Evolutionary conservation across 2,888 invertebrate species (phyloP), one percentile per base, ranked within the genome.

Genomic region (Opisthograptis luteolata): DNA sequence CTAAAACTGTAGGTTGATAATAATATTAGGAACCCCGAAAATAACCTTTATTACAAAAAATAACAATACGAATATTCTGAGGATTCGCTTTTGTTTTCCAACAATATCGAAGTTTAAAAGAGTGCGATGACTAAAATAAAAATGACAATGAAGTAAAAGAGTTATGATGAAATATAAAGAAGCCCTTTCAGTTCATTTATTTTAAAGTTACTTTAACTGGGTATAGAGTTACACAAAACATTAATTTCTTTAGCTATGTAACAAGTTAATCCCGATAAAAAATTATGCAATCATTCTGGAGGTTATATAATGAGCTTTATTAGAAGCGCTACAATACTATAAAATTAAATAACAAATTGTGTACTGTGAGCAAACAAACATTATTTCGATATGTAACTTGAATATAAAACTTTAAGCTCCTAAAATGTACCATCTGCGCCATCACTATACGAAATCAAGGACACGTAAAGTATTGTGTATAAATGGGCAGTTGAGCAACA

Each of bases 251-350:
- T 12, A 31, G 36, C 24, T 20, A 40, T 36, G 46, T 45, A 42
- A 41, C 40, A 17, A 44, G 9, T 19, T 34, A 43, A 34, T 45
- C 37, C 41, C 41, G 19, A 42, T 39, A 22, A 35, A 32, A 40
- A 35, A 13, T 45, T 51, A 46, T 46, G 46, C 36, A 46, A 51
- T 30, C 28, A 24, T 31, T 20, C 27, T 44, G 30, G 34, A 45
- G 27, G 51, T 51, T 46, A 42, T 37, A 36, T 25, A 51, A 45
- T 30, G 14, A 41, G n/a, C n/a, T n/a, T n/a, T n/a, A 46, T 42
- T 37, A 15, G 31, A 46, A 22, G n/a, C 13, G 43, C 31, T 22
- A 40, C 20, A 22, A 30, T 36, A 36, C 14, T 39, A 24, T 34
- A 51, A 34, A 27, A 30, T 19, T 13, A n/a, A 35, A 30, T 9